phyloP scores from a whole-genome alignment of 2,113 vertebrate genomes.

The Heptranchias perlo region DNA sequence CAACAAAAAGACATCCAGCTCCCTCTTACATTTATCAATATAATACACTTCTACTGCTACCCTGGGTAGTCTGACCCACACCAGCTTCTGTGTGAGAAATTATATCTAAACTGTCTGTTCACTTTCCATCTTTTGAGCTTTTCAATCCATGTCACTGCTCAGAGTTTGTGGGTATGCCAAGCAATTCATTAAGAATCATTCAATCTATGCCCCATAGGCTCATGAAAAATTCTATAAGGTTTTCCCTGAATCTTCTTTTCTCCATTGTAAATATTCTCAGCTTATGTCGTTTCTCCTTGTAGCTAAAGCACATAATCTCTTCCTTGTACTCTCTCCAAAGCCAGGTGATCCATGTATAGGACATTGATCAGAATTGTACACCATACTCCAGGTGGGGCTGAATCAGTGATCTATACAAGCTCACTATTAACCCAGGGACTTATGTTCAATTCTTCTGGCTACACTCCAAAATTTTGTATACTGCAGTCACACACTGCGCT shows the following conservation, averaged over 20 bases:
- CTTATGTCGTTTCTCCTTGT: neutral
- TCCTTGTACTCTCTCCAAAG: neutral
- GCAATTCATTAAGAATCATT: neutral
- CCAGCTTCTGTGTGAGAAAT: too few species aligned
- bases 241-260: neutral
- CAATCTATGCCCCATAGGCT: neutral
- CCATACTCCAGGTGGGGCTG: too few species aligned
- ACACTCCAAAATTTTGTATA: too few species aligned
- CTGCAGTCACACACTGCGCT: too few species aligned
- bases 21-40: too few species aligned
- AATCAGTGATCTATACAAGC: too few species aligned
- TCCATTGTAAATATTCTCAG: neutral
- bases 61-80: too few species aligned
- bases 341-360: neutral
- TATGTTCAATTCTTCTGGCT: too few species aligned
- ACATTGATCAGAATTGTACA: neutral
- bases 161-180: neutral
- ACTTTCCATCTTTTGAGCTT: neutral
- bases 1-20: too few species aligned
- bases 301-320: neutral
- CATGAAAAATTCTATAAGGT: neutral
- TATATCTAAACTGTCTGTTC: too few species aligned
- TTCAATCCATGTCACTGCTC: neutral
- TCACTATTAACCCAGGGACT: too few species aligned
- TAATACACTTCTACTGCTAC: too few species aligned